Conservation (phyloP, 2,113 vertebrate genomes). For the Tylochromis polylepis region DNA sequence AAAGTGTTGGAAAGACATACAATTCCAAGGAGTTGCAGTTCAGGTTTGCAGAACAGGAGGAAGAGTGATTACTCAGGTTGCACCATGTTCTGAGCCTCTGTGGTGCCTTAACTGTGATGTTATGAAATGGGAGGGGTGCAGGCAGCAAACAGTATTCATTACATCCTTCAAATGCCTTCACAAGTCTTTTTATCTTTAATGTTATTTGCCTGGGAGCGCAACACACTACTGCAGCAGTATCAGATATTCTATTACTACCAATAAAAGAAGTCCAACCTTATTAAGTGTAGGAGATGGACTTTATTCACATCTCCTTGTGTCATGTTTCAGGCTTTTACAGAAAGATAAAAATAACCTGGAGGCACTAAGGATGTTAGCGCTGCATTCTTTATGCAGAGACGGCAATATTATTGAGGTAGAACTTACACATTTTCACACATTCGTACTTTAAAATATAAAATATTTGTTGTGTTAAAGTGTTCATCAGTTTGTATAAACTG, state of each 20-base stretch:
- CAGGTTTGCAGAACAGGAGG: constrained; percentile 16
- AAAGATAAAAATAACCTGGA: constrained; percentile 88
- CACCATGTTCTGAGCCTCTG: neutral
- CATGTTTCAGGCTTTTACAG: constrained; percentile 83
- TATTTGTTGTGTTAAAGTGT: neutral
- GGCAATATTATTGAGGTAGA: constrained; percentile 85
- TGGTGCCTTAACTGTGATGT: neutral
- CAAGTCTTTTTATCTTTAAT: constrained; percentile 29
- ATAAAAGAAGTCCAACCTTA: constrained; percentile 29
- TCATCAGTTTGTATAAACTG: neutral
- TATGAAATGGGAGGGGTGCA: neutral
- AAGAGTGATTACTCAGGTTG: constrained; percentile 1
- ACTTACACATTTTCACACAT: neutral
- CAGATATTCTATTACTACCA: constrained; percentile 20
- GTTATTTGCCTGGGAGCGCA: constrained; percentile 20
- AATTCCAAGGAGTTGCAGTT: constrained; percentile 14
- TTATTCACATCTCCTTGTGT: constrained; percentile 35
- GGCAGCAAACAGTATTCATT: neutral
- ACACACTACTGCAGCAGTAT: constrained; percentile 13
- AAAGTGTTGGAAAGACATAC: constrained; percentile 24
- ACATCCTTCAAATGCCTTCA: neutral
- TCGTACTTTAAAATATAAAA: neutral
- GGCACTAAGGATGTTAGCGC: constrained; percentile 84
- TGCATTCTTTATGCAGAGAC: constrained; percentile 87
- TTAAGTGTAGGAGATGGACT: constrained; percentile 30